Evolutionary conservation across 2,113 vertebrate species (phyloP), one percentile per base, ranked within the genome.

Genomic region (Rhagologus leucostigma): DNA sequence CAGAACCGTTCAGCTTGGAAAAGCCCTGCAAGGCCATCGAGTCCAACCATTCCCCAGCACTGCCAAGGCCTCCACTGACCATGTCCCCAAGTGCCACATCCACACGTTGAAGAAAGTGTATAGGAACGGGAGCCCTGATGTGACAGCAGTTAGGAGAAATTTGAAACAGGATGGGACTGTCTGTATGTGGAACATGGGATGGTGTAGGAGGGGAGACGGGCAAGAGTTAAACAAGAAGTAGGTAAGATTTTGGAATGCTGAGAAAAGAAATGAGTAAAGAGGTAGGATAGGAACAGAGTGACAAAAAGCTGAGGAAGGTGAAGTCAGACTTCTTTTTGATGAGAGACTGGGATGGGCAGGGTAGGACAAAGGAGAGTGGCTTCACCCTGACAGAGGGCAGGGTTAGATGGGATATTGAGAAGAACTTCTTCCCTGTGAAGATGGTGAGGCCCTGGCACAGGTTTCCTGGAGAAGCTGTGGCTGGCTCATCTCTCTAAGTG

Each of bases 91-190:
- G 56, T 17, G 6, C 21, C 56, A 57, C 9, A 1, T 64, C 47
- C 37, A 16, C 23, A 4, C 0, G 0, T 15, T 49, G 55, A 30
- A 24, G 33, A 15, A 50, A 9, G 8, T 4, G 3, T 35, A 0
- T 11, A 22, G n/a, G 47, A 68, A 17, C 6, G 33, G 44, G 53
- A 52, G 21, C 29, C 32, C 65, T 50, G 33, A 21, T 8, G 13
- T 37, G 41, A 15, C 13, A 35, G n/a, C 2, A 3, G 7, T 19
- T n/a, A 29, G 60, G 55, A 85, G 60, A 59, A 37, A 29, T 29
- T 56, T 53, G 59, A 49, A 55, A 8, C 35, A 50, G 19, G 12
- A 21, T 35, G 32, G 22, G n/a, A 4, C 47, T n/a, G 49, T 16
- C 53, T 63, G 32, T 22, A 7, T 13, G 3, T 35, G 39, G 24